Evolutionary conservation across 2,888 invertebrate species (phyloP).

Genomic region (Orthosia incerta): DNA sequence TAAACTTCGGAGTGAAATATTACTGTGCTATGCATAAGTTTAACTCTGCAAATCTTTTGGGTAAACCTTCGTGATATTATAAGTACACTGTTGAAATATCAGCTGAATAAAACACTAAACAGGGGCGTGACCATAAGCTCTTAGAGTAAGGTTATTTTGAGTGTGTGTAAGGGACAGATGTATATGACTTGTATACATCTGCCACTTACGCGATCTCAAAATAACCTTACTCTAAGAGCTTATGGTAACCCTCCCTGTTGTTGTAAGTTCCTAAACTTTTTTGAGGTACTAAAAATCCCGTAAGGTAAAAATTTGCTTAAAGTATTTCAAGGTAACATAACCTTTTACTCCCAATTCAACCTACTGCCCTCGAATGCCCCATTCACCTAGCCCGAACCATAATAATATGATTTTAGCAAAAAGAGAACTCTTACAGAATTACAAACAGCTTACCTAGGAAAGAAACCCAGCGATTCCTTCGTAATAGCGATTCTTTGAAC

Average conservation of each 20-base stretch:
- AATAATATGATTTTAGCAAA: slow-evolving; percentile 62
- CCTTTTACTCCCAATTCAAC: slow-evolving; percentile 22
- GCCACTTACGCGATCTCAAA: too few relatives aligned
- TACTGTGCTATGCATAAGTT: too few relatives aligned
- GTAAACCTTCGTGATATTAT: too few relatives aligned
- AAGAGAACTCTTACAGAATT: slow-evolving; percentile 66
- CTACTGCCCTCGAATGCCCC: slow-evolving; percentile 24
- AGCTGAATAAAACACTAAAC: too few relatives aligned
- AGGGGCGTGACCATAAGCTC: too few relatives aligned
- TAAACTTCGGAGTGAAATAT: too few relatives aligned
- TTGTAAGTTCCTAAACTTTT: not conserved
- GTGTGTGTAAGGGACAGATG: too few relatives aligned
- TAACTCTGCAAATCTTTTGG: too few relatives aligned
- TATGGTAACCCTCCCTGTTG: too few relatives aligned
- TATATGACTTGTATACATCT: too few relatives aligned
- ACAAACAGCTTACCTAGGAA: slow-evolving; percentile 72
- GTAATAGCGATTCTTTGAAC: slow-evolving; percentile 66
- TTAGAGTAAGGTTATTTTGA: too few relatives aligned
- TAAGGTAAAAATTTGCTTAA: not conserved
- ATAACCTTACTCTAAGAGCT: too few relatives aligned
- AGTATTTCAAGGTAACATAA: slow-evolving; percentile 19
- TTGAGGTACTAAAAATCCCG: not conserved
- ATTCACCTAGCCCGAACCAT: slow-evolving; percentile 33
- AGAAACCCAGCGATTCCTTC: slow-evolving; percentile 65
- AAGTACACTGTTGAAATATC: not conserved